phyloP scores from a whole-genome alignment of 1,140 invertebrate species.

The Mesaphorura yosii region DNA sequence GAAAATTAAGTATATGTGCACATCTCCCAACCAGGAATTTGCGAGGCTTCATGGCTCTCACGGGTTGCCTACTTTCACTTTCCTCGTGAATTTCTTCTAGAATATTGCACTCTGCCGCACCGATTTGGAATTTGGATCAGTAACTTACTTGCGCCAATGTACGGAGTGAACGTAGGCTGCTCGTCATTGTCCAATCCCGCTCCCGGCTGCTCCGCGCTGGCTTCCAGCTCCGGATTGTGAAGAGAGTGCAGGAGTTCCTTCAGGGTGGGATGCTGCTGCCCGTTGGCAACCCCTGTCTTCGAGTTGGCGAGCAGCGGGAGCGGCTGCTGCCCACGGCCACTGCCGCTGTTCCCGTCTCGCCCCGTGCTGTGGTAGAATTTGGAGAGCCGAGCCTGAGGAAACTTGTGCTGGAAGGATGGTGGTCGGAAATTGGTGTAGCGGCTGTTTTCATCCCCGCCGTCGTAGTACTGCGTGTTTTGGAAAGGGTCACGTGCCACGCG shows the following conservation, averaged over 20 bases:
- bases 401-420: conserved; percentile 20
- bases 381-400: conserved; percentile 10
- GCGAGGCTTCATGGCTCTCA: neutral
- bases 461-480: neutral
- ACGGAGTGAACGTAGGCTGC: conserved; percentile 18
- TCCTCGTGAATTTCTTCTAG: neutral
- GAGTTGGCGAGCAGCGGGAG: neutral
- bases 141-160: conserved; percentile 23
- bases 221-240: neutral
- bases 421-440: conserved; percentile 10
- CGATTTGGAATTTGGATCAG: neutral
- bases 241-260: neutral
- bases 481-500: conserved; percentile 17
- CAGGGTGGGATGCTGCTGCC: neutral
- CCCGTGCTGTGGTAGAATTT: conserved; percentile 8
- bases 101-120: neutral
- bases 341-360: neutral
- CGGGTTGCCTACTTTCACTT: neutral
- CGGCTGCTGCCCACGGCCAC: neutral
- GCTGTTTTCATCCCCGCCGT: too few relatives aligned
- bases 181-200: conserved; percentile 1
- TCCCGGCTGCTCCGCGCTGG: neutral
- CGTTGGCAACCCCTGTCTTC: too few relatives aligned
- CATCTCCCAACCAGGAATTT: too few relatives aligned
- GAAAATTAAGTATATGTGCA: neutral